Evolutionary conservation across 2,888 invertebrate species (phyloP).

Genomic region (Sepioteuthis lessoniana): DNA sequence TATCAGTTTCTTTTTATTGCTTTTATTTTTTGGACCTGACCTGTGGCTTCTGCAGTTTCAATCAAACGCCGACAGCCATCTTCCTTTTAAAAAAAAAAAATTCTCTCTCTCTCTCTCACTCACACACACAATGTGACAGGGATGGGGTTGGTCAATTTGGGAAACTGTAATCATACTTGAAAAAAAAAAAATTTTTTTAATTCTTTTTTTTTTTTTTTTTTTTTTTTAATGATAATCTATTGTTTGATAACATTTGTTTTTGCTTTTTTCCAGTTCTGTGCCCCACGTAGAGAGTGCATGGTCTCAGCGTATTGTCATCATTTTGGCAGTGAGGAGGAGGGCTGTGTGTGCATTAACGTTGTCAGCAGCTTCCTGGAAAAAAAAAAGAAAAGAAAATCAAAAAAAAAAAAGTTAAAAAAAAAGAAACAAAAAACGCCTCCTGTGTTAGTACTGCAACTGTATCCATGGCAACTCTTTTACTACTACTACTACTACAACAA

Average conservation of each 20-base stretch:
- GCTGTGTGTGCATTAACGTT: constrained; percentile 49
- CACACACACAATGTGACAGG: too few species aligned
- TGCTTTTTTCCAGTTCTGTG: constrained; percentile 52
- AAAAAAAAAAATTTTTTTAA: too few species aligned
- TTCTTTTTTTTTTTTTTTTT: too few species aligned
- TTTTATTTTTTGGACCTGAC: too few species aligned
- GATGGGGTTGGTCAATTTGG: too few species aligned
- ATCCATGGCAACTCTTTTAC: constrained; percentile 33
- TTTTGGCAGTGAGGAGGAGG: constrained; percentile 51
- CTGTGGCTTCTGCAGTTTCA: too few species aligned
- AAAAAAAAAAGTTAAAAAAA: background rate
- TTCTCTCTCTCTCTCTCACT: too few species aligned
- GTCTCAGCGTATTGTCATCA: constrained; percentile 49
- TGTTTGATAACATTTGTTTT: background rate
- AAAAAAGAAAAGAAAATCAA: background rate
- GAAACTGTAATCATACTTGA: too few species aligned
- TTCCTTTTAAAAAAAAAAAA: too few species aligned
- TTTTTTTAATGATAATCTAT: too few species aligned
- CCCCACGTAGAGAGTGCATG: constrained; percentile 51
- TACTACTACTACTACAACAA: background rate
- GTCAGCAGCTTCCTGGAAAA: background rate
- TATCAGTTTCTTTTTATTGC: too few species aligned
- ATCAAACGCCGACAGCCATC: too few species aligned
- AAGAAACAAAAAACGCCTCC: background rate
- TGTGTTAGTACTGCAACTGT: constrained; percentile 33